phyloP scores from a whole-genome alignment of 2,113 vertebrate genomes.

The Macrotis lagotis region DNA sequence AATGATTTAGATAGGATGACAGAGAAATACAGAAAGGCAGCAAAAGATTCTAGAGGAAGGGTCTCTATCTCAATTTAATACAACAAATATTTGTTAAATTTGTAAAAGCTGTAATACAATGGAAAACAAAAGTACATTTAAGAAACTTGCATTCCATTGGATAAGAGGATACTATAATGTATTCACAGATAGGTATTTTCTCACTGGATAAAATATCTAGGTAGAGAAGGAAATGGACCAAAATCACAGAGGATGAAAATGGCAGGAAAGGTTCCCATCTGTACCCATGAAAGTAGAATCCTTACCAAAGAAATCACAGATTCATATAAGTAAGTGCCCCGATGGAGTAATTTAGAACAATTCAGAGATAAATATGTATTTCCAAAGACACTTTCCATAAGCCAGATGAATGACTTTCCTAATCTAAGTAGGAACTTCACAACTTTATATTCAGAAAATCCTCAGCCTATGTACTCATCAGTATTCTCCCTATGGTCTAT shows the following conservation, averaged over 20 bases:
- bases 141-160: background rate
- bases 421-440: background rate
- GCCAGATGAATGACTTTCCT: background rate
- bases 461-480: slow-evolving; percentile 28
- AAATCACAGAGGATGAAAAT: background rate
- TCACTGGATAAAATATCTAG: background rate
- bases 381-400: background rate
- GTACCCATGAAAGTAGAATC: background rate
- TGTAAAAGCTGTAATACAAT: background rate
- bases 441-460: slow-evolving; percentile 36
- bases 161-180: background rate
- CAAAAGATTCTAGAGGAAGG: background rate
- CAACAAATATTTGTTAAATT: background rate
- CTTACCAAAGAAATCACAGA: background rate
- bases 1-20: background rate
- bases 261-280: background rate
- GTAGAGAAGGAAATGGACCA: background rate
- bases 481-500: slow-evolving; percentile 19
- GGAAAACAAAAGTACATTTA: background rate
- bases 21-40: background rate
- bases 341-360: background rate
- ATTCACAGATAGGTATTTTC: background rate
- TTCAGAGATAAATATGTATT: background rate
- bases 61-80: background rate
- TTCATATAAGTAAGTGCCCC: background rate